These are phyloP conservation scores for Cataglyphis hispanica DNA, from an alignment of 1,140 invertebrate species.

Conservation along the genomic window DNA sequence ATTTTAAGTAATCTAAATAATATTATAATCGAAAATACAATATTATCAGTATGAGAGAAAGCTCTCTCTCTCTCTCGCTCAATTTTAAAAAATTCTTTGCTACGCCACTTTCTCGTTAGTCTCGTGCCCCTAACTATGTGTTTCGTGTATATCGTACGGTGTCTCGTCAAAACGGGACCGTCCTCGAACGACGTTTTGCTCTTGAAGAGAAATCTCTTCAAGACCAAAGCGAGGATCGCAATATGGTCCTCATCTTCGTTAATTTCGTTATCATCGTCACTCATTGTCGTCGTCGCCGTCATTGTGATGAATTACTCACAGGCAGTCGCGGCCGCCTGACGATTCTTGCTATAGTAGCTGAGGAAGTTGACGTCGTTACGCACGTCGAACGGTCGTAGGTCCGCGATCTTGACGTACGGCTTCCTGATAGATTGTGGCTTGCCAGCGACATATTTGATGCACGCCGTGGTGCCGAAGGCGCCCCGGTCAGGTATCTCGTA, in stretches of 20 bases:
- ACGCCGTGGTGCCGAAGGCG: constrained; percentile 90
- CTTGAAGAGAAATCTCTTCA: not conserved
- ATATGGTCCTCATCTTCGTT: not conserved
- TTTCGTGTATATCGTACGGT: constrained; percentile 35
- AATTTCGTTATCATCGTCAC: constrained; percentile 14
- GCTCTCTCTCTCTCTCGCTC: not conserved
- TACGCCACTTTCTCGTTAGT: constrained; percentile 25
- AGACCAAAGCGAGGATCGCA: not conserved
- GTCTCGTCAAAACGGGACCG: constrained; percentile 11
- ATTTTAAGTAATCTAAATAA: not conserved
- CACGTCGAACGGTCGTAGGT: constrained; percentile 86
- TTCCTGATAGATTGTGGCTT: constrained; percentile 91
- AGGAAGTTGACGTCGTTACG: constrained; percentile 92
- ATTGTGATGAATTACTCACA: constrained; percentile 79
- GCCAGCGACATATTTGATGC: constrained; percentile 92
- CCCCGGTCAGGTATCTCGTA: constrained; percentile 89
- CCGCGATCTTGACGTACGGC: constrained; percentile 89
- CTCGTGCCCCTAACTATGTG: constrained; percentile 46
- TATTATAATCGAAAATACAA: not conserved
- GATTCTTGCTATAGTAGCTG: constrained; percentile 92
- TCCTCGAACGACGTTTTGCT: constrained; percentile 25
- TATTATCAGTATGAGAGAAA: not conserved
- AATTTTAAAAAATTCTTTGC: not conserved
- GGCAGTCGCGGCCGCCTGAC: constrained; percentile 88
- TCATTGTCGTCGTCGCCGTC: constrained; percentile 26